These are phyloP conservation scores for Leucoptera coffeella DNA, from an alignment of 2,888 invertebrate species.

Conservation along the genomic window DNA sequence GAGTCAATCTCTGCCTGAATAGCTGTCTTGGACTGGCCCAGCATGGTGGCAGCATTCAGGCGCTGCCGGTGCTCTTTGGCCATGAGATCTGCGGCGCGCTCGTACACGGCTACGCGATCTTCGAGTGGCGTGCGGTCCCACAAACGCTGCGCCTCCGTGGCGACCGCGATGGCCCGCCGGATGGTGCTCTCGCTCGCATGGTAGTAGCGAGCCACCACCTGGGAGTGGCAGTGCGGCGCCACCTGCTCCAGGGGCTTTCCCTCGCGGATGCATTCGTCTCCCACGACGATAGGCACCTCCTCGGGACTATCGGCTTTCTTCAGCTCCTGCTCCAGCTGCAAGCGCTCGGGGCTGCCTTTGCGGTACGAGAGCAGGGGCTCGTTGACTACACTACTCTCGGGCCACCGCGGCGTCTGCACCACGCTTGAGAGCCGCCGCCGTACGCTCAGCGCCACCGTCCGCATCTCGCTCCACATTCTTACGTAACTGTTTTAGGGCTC, in stretches of 20 bases:
- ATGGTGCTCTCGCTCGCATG: conserved; percentile 83
- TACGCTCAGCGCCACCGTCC: conserved; percentile 18
- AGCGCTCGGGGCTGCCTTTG: conserved; percentile 76
- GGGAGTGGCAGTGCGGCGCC: conserved; percentile 86
- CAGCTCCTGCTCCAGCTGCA: conserved; percentile 64
- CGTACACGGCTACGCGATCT: conserved; percentile 77
- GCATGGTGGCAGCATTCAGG: conserved; percentile 93
- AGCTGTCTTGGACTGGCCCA: conserved; percentile 93
- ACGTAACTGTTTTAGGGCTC: too few relatives aligned
- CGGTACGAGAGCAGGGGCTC: conserved; percentile 77
- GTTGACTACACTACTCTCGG: conserved; percentile 66
- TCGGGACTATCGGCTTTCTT: conserved; percentile 59
- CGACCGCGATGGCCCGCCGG: conserved; percentile 76
- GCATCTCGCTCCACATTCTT: too few relatives aligned
- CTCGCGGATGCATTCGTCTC: conserved; percentile 78
- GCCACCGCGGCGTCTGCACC: conserved; percentile 58
- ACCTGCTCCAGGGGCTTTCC: conserved; percentile 72
- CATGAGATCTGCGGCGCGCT: conserved; percentile 86
- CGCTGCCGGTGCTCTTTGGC: conserved; percentile 81
- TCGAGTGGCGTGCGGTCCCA: conserved; percentile 87
- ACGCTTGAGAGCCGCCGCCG: conserved; percentile 56
- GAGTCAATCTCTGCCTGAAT: conserved; percentile 97
- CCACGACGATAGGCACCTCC: conserved; percentile 95
- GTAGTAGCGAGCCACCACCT: conserved; percentile 85
- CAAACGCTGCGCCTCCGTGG: conserved; percentile 69